Evolutionary conservation across 2,797 vertebrate species (phyloP), one percentile per base, ranked within the genome.

Genomic region (Vireo griseus): DNA sequence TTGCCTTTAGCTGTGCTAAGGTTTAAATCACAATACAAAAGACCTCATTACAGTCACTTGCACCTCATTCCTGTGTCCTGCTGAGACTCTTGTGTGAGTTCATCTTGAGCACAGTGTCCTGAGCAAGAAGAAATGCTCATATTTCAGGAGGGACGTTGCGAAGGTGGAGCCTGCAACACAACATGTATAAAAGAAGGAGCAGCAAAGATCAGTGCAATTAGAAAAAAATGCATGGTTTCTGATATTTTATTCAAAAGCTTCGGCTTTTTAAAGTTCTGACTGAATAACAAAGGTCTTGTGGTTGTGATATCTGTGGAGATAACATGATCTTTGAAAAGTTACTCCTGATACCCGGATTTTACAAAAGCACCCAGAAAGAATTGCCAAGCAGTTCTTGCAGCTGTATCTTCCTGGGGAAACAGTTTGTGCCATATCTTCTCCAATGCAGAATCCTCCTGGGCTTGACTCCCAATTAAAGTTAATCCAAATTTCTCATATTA

Each of bases 181-280:
- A 9, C 13, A 6, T 63, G 12, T 51, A 12, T 26, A 18, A 48
- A 89, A 92, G 54, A 19, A 85, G 63, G 10, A 69, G 17, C 68
- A 87, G 54, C 42, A 71, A 90, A 62, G 9, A 61, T 73, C 24
- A 63, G 51, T 48, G 39, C 25, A 66, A 8, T 77, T 47, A 45
- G 28, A 83, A 33, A 69, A 82, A 79, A 37, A 0, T 3, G 2
- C 62, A 29, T 59, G 5, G 55, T 68, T 93, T 94, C 47, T 90
- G 47, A 42, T 81, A 37, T 77, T 97, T 94, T 96, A 94, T 93
- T 96, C 19, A 45, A 62, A 86, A 90, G 12, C 44, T 78, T 78
- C 37, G 22, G 19, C 47, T 88, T 91, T 90, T 78, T 37, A 16
- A 84, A 88, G 69, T 78, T 91, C 82, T 84, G 44, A 37, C 35